Conservation (phyloP, 2,888 invertebrate species). For the Cantharis rufa region DNA sequence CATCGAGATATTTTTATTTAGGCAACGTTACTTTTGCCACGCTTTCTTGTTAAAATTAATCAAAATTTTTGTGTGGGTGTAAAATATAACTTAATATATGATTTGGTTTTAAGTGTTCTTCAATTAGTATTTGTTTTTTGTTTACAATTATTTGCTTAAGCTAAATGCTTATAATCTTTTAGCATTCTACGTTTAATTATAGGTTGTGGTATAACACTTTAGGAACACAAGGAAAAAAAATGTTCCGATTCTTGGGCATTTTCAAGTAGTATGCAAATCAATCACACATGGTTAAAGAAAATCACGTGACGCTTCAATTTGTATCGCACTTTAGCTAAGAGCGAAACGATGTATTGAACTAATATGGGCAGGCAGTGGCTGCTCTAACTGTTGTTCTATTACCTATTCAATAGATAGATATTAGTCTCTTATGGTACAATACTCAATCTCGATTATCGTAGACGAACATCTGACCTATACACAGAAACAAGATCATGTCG, state of each 20-base stretch:
- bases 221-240: neutral
- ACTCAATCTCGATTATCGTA: slow-evolving; percentile 32
- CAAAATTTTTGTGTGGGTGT: slow-evolving; percentile 19
- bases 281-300: slow-evolving; percentile 16
- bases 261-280: slow-evolving; percentile 24
- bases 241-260: neutral
- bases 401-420: slow-evolving; percentile 31
- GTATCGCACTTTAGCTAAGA: slow-evolving; percentile 34
- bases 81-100: slow-evolving; percentile 13
- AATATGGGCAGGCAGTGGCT: slow-evolving; percentile 34
- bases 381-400: slow-evolving; percentile 26
- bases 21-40: slow-evolving; percentile 18
- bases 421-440: slow-evolving; percentile 32
- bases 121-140: neutral
- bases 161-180: neutral
- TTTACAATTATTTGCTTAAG: neutral
- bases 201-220: neutral
- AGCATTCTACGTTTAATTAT: neutral
- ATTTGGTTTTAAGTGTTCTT: slow-evolving; percentile 1
- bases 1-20: slow-evolving; percentile 16
- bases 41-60: slow-evolving; percentile 22
- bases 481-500: slow-evolving; percentile 26
- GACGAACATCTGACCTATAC: slow-evolving; percentile 31
- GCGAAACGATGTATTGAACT: slow-evolving; percentile 35
- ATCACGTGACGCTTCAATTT: slow-evolving; percentile 28